A percentile compares a stretch with the other conserved stretches of the same genome.
These are phyloP conservation scores for Hoplodrina blanda DNA, from an alignment of 2,888 invertebrate genomes.

Conservation along the genomic window DNA sequence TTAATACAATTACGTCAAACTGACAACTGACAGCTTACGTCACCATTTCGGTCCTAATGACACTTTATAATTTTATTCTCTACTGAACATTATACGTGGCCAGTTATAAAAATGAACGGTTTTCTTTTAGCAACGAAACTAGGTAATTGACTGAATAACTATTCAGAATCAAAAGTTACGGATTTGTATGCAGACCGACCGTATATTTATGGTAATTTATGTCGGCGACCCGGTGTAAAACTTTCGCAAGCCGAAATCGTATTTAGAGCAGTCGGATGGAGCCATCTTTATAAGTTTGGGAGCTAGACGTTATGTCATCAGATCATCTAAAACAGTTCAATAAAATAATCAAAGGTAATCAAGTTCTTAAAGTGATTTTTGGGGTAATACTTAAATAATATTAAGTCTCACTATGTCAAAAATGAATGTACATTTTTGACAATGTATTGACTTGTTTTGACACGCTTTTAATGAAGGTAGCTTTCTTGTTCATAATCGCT, in stretches of 20 bases:
- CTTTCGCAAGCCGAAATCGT: slow-evolving; percentile 75
- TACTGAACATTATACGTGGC: background rate
- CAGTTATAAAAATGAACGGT: slow-evolving; percentile 12
- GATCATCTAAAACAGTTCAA: background rate
- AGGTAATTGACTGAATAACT: slow-evolving; percentile 53
- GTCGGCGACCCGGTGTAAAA: slow-evolving; percentile 77
- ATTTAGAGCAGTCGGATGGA: slow-evolving; percentile 69
- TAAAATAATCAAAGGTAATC: background rate
- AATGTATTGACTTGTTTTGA: too few species aligned
- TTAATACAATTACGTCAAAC: too few species aligned
- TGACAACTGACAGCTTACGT: too few species aligned
- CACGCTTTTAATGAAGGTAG: too few species aligned
- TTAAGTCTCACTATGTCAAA: too few species aligned
- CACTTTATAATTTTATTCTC: background rate
- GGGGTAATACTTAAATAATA: too few species aligned
- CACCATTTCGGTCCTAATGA: background rate
- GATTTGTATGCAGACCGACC: slow-evolving; percentile 73
- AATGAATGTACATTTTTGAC: too few species aligned
- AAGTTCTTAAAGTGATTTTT: background rate
- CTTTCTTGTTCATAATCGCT: too few species aligned
- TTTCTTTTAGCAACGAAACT: slow-evolving; percentile 29
- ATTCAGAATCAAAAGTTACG: slow-evolving; percentile 64
- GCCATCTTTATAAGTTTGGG: slow-evolving; percentile 48
- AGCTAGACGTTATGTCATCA: slow-evolving; percentile 7
- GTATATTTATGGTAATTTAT: slow-evolving; percentile 82